Percentiles rank a stretch among this genome's conserved stretches.
phyloP scores from a whole-genome alignment of 2,888 invertebrate species.

The Drosophila eohydei region DNA sequence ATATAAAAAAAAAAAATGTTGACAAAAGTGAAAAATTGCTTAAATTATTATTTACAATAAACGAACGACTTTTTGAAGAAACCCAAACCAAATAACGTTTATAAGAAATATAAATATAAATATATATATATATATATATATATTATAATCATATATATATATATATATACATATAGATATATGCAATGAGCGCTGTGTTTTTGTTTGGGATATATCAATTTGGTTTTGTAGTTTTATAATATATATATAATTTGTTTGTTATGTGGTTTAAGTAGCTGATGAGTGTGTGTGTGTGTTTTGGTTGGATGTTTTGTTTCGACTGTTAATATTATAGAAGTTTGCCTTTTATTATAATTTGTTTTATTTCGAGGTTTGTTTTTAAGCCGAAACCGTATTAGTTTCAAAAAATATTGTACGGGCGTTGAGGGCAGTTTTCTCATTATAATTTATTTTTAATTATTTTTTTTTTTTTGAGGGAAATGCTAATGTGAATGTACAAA shows the following conservation, averaged over 20 bases:
- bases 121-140: conserved; percentile 4
- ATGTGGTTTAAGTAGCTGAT: conserved; percentile 45
- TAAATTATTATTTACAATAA: conserved; percentile 54
- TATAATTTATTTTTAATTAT: no score
- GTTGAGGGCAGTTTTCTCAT: conserved; percentile 24
- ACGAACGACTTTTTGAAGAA: conserved; percentile 39
- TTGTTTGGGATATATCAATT: conserved; percentile 35
- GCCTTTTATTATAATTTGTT: conserved; percentile 16
- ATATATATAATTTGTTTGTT: conserved; percentile 37
- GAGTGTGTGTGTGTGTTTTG: conserved; percentile 39
- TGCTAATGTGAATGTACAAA: conserved; percentile 64
- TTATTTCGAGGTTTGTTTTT: conserved; percentile 12
- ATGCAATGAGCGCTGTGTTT: conserved; percentile 46
- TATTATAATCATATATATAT: neutral
- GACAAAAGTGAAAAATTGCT: conserved; percentile 31
- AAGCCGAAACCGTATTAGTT: conserved; percentile 71
- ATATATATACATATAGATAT: conserved; percentile 12
- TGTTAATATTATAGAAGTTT: conserved; percentile 29
- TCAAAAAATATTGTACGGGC: conserved; percentile 35
- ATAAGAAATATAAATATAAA: conserved; percentile 10
- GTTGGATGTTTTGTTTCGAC: conserved; percentile 36
- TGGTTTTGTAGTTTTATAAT: conserved; percentile 12
- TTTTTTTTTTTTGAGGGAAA: conserved; percentile 31
- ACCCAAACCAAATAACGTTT: conserved; percentile 75
- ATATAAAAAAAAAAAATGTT: neutral